phyloP scores from a whole-genome alignment of 1,140 invertebrate species.

The Phymastichus coffea region DNA sequence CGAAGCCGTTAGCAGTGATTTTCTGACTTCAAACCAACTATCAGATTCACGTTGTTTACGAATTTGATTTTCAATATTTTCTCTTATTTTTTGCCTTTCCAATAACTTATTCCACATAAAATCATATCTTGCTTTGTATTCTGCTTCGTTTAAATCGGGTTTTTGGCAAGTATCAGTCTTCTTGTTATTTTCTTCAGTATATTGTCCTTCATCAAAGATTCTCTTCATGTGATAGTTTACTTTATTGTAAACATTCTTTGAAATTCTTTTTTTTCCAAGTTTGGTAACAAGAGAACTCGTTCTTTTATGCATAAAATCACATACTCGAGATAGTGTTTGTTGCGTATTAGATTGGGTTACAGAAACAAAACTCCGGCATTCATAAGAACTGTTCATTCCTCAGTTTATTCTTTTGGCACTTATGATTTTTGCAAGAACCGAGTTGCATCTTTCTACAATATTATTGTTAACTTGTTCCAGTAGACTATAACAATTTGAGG shows the following conservation, averaged over 20 bases:
- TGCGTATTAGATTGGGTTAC: constrained; percentile 41
- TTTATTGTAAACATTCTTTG: neutral
- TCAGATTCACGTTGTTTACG: constrained; percentile 34
- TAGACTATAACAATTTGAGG: constrained; percentile 34
- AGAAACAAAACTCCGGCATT: constrained; percentile 35
- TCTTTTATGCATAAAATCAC: neutral
- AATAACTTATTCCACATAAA: constrained; percentile 11
- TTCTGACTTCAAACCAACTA: too few species aligned
- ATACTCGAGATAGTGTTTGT: too few species aligned
- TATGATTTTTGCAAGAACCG: constrained; percentile 39
- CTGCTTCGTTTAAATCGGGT: neutral
- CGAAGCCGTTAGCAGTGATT: constrained; percentile 43
- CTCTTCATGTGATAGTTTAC: neutral
- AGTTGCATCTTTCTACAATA: constrained; percentile 47
- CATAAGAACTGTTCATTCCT: constrained; percentile 34
- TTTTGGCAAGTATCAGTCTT: neutral
- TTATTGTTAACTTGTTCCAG: constrained; percentile 49
- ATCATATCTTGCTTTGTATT: neutral
- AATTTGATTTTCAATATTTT: constrained; percentile 39
- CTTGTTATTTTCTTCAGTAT: neutral
- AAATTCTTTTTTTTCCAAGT: neutral
- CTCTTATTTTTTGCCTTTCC: too few species aligned
- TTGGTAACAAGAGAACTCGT: neutral
- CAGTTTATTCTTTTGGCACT: constrained; percentile 48
- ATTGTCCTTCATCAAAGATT: neutral